Percentiles rank a stretch among this genome's conserved stretches.
These are phyloP conservation scores for Drosophila austrosaltans DNA, from an alignment of 2,888 invertebrate species.

Conservation along the genomic window DNA sequence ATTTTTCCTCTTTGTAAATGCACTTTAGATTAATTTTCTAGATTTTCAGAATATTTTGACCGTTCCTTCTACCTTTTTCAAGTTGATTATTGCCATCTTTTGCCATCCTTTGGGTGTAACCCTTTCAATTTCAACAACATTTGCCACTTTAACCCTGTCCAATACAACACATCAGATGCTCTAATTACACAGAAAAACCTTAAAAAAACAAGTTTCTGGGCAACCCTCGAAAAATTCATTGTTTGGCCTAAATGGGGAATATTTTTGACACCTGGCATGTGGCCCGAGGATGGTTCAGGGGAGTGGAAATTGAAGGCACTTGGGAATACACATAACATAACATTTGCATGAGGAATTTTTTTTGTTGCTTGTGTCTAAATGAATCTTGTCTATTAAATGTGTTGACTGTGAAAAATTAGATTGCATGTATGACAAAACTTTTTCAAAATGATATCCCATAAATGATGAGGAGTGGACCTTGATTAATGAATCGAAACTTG, in stretches of 20 bases:
- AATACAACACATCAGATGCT: constrained; percentile 36
- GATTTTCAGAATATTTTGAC: background rate
- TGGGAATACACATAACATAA: constrained; percentile 40
- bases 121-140: constrained; percentile 40
- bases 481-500: constrained; percentile 59
- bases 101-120: constrained; percentile 9
- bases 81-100: constrained; percentile 23
- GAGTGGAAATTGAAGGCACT: constrained; percentile 24
- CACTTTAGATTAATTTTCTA: background rate
- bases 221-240: constrained; percentile 46
- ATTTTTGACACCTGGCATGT: constrained; percentile 72
- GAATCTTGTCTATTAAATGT: constrained; percentile 46
- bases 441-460: constrained; percentile 49
- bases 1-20: background rate
- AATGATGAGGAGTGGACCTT: constrained; percentile 33
- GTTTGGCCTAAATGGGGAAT: constrained; percentile 42
- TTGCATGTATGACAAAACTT: constrained; percentile 72
- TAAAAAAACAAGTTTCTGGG: constrained; percentile 16
- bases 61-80: background rate
- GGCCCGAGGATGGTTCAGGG: constrained; percentile 24
- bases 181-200: constrained; percentile 59
- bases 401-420: constrained; percentile 70
- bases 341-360: constrained; percentile 4
- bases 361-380: constrained; percentile 40
- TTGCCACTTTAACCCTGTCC: constrained; percentile 56